phyloP scores from a whole-genome alignment of 2,113 vertebrate genomes.

The Trematomus loennbergii region DNA sequence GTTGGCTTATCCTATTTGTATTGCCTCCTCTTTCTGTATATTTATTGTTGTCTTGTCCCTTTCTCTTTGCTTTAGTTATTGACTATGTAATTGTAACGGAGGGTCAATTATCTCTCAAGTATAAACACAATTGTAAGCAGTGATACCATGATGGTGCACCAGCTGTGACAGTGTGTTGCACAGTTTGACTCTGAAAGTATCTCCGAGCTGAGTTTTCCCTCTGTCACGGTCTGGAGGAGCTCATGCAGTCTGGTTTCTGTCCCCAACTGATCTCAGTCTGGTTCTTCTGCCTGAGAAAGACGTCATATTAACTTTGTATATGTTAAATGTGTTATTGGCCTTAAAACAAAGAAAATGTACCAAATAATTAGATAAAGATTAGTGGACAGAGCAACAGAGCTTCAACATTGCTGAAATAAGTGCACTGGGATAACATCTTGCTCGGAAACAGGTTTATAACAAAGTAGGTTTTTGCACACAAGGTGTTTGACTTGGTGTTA shows the following conservation, averaged over 20 bases:
- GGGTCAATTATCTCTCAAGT: too few relatives aligned
- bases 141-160: too few relatives aligned
- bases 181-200: not conserved
- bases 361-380: not conserved
- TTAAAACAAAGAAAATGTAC: too few relatives aligned
- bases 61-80: too few relatives aligned
- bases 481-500: too few relatives aligned
- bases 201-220: not conserved
- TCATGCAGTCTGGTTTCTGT: not conserved
- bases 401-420: not conserved
- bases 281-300: not conserved
- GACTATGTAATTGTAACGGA: too few relatives aligned
- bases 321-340: not conserved
- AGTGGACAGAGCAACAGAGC: not conserved
- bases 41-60: not conserved
- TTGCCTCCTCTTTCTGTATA: not conserved
- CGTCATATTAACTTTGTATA: not conserved
- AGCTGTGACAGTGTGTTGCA: not conserved
- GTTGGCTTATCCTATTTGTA: not conserved
- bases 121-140: too few relatives aligned
- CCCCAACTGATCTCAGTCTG: not conserved
- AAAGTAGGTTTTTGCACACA: too few relatives aligned
- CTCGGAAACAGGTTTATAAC: too few relatives aligned
- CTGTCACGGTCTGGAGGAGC: not conserved
- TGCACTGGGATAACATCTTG: not conserved